These are phyloP conservation scores for Artibeus lituratus DNA, from an alignment of 2,797 vertebrate species.

Conservation along the genomic window DNA sequence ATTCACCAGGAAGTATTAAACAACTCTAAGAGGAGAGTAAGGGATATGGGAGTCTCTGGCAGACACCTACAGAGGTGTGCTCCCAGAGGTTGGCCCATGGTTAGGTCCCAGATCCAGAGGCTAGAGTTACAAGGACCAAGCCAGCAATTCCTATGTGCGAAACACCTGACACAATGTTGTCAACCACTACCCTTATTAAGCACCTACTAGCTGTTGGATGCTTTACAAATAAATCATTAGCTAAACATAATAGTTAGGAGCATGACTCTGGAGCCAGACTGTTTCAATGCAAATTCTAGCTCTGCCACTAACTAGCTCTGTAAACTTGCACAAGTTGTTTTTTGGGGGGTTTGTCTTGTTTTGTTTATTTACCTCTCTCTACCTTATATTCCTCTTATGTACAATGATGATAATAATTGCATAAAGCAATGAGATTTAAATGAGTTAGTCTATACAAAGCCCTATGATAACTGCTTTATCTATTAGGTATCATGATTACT, in stretches of 20 bases:
- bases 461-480: background rate
- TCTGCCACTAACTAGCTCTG: background rate
- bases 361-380: background rate
- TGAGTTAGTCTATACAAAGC: background rate
- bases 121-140: background rate
- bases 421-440: background rate
- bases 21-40: background rate
- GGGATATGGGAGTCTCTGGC: background rate
- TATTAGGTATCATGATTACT: background rate
- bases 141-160: background rate
- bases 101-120: background rate
- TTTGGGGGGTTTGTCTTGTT: background rate
- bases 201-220: background rate
- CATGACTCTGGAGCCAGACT: background rate
- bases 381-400: background rate
- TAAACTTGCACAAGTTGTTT: background rate
- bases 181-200: background rate
- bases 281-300: background rate
- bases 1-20: constrained; percentile 13
- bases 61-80: background rate
- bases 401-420: background rate
- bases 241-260: background rate
- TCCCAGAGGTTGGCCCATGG: background rate
- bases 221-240: background rate
- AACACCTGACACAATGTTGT: background rate